A percentile compares a stretch with the other conserved stretches of the same genome.
phyloP scores from a whole-genome alignment of 2,888 invertebrate genomes.

The Chymomyza amoena region DNA sequence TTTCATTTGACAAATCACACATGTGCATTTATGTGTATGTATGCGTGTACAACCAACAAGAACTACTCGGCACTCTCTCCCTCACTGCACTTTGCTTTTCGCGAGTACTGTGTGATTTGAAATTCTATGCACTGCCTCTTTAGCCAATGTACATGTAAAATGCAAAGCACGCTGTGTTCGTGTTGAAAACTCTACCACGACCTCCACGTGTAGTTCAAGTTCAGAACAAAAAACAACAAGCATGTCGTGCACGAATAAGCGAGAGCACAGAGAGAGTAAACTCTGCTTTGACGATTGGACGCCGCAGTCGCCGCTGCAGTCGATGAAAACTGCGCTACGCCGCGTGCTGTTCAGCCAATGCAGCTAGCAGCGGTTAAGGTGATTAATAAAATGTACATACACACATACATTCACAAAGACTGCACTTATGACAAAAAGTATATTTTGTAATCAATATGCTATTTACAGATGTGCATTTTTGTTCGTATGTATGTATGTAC shows the following conservation, averaged over 20 bases:
- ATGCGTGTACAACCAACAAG: not conserved
- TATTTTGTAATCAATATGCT: not conserved
- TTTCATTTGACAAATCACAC: constrained; percentile 15
- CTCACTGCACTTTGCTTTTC: constrained; percentile 24
- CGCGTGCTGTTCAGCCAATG: not conserved
- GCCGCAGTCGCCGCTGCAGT: constrained; percentile 37
- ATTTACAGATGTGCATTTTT: no score
- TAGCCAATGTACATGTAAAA: constrained; percentile 28
- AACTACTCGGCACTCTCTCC: not conserved
- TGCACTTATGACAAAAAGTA: no score
- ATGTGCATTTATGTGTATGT: not conserved
- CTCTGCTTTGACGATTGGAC: constrained; percentile 18
- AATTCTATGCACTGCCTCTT: constrained; percentile 69
- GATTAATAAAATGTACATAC: no score
- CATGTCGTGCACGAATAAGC: constrained; percentile 29
- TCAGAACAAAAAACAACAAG: constrained; percentile 59
- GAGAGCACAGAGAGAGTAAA: constrained; percentile 24
- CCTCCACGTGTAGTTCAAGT: constrained; percentile 79
- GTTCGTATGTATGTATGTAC: no score
- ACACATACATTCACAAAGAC: no score
- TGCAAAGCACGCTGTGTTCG: constrained; percentile 5
- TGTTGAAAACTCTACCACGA: constrained; percentile 71
- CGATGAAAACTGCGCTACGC: not conserved
- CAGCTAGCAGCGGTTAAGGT: no score
- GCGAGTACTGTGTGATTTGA: constrained; percentile 38